A percentile compares a stretch with the other conserved stretches of the same genome.
phyloP scores from a whole-genome alignment of 2,113 vertebrate species.

The Merops nubicus region DNA sequence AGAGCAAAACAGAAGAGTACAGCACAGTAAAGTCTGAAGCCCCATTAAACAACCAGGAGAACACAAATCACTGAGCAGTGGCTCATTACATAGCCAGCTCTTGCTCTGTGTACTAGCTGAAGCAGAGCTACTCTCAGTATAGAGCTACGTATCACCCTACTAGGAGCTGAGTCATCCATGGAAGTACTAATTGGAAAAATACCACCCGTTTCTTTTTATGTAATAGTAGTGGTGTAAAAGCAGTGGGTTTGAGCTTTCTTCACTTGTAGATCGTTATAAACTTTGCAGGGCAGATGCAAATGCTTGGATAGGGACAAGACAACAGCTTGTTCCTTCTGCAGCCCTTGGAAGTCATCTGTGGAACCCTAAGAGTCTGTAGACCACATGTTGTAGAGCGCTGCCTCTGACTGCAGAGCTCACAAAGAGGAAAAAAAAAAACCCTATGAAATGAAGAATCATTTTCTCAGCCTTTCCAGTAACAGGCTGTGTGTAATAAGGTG shows the following conservation, averaged over 20 bases:
- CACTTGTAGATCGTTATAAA: not conserved
- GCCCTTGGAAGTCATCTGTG: not conserved
- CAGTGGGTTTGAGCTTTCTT: not conserved
- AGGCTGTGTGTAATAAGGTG: not conserved
- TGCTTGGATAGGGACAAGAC: not conserved
- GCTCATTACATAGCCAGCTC: not conserved
- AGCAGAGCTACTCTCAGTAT: not conserved
- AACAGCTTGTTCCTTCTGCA: not conserved
- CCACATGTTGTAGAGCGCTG: not conserved
- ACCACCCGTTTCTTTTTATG: not conserved
- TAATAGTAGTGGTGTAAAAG: not conserved
- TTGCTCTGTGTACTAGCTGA: not conserved
- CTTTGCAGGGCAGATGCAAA: not conserved
- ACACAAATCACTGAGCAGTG: not conserved
- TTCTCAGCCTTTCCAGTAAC: not conserved
- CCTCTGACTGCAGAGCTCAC: not conserved
- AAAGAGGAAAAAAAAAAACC: not conserved
- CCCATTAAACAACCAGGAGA: not conserved
- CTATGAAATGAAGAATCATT: not conserved
- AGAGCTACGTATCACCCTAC: not conserved
- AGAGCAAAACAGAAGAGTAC: not conserved
- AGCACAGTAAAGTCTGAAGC: not conserved
- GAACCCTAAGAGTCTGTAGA: not conserved
- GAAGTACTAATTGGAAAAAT: conserved; percentile 9
- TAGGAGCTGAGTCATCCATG: not conserved